phyloP scores from a whole-genome alignment of 2,113 vertebrate species.

The Gila orcuttii region DNA sequence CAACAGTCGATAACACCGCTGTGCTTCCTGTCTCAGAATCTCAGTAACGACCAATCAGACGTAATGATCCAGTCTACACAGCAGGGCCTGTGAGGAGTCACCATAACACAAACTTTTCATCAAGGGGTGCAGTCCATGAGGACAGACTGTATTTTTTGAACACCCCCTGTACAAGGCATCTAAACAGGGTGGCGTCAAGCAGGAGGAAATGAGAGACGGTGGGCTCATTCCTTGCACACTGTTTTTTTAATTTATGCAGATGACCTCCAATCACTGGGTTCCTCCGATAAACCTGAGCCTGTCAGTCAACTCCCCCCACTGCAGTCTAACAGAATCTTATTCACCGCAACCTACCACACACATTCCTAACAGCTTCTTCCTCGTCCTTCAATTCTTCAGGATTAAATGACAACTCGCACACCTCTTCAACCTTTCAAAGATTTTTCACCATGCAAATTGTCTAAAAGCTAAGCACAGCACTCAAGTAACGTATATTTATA shows the following conservation, averaged over 20 bases:
- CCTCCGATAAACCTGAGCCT: constrained; percentile 47
- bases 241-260: constrained; percentile 58
- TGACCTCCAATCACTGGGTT: constrained; percentile 62
- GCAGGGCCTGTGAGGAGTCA: constrained; percentile 18
- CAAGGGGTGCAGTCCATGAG: neutral
- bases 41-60: constrained; percentile 40
- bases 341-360: constrained; percentile 8
- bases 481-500: neutral
- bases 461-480: neutral
- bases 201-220: neutral
- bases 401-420: neutral
- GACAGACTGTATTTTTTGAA: neutral
- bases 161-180: neutral
- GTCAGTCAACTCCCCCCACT: constrained; percentile 47
- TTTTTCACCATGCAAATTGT: neutral
- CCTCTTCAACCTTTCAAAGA: neutral
- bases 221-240: constrained; percentile 36
- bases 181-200: neutral
- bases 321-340: constrained; percentile 31
- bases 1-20: constrained; percentile 39
- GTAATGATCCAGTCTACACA: constrained; percentile 36
- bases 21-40: constrained; percentile 39
- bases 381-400: neutral
- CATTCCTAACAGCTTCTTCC: neutral
- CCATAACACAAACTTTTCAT: constrained; percentile 30